Conservation (phyloP, 1,140 invertebrate genomes). For the Manduca sexta region DNA sequence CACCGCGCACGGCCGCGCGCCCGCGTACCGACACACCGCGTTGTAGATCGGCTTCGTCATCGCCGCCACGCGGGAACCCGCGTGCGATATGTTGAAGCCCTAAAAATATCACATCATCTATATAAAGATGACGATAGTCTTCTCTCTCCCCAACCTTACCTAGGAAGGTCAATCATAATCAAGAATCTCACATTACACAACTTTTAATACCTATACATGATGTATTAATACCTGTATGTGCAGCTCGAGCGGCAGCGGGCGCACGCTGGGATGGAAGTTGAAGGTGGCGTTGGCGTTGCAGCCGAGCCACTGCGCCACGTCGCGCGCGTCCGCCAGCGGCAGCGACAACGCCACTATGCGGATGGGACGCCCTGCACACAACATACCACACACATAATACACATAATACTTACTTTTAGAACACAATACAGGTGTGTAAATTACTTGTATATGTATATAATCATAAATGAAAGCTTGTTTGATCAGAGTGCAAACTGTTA, state of each 20-base stretch:
- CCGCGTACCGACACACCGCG: conserved; percentile 90
- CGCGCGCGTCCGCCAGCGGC: conserved; percentile 95
- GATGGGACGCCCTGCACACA: conserved; percentile 81
- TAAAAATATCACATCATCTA: conserved; percentile 37
- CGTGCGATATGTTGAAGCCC: conserved; percentile 98
- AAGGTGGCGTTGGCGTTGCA: conserved; percentile 94
- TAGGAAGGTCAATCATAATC: no score
- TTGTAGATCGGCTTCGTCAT: conserved; percentile 99
- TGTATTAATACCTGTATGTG: conserved; percentile 88
- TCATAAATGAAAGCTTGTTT: no score
- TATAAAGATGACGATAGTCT: no score
- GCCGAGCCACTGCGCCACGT: conserved; percentile 97
- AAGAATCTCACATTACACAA: no score
- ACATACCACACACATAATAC: no score
- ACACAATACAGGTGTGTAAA: no score
- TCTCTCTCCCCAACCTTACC: no score
- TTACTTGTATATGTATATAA: no score
- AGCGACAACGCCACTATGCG: conserved; percentile 96
- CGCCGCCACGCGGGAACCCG: conserved; percentile 93
- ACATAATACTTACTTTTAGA: no score
- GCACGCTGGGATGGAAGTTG: conserved; percentile 98
- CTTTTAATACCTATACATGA: no score
- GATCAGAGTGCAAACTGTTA: no score
- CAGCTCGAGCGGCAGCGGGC: conserved; percentile 95
- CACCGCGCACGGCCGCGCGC: conserved; percentile 93